phyloP scores from a whole-genome alignment of 1,140 invertebrate species.

The Drosophila rhopaloa region DNA sequence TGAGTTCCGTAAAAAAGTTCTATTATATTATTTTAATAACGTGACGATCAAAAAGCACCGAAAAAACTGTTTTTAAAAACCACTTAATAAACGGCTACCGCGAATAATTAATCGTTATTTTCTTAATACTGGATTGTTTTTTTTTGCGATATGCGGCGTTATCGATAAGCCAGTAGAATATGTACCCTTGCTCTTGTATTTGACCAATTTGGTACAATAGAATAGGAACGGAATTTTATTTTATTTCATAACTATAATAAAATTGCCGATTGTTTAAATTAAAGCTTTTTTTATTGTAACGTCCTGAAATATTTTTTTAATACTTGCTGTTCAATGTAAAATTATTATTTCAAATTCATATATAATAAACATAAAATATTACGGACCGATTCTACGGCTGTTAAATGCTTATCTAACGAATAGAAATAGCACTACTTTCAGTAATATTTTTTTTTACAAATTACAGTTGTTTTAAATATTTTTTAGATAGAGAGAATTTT shows the following conservation, averaged over 20 bases:
- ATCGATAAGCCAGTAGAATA: conserved; percentile 15
- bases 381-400: no score
- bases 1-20: conserved; percentile 21
- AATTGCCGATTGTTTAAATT: no score
- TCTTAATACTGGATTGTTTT: conserved; percentile 21
- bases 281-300: no score
- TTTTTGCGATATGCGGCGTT: conserved; percentile 14
- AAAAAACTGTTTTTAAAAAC: conserved; percentile 17
- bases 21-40: neutral
- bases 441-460: no score
- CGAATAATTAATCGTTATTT: conserved; percentile 42
- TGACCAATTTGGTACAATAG: neutral
- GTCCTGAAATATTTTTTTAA: no score
- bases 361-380: no score
- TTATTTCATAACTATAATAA: no score
- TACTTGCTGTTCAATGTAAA: no score
- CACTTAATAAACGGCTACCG: conserved; percentile 35
- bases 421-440: no score
- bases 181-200: neutral
- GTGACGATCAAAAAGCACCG: conserved; percentile 9
- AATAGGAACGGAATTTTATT: neutral
- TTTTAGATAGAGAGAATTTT: no score
- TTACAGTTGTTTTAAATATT: no score
- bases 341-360: neutral
- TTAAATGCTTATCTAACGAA: no score